These are phyloP conservation scores for Boulengeromyrus knoepffleri DNA, from an alignment of 2,113 vertebrate species.

Conservation along the genomic window DNA sequence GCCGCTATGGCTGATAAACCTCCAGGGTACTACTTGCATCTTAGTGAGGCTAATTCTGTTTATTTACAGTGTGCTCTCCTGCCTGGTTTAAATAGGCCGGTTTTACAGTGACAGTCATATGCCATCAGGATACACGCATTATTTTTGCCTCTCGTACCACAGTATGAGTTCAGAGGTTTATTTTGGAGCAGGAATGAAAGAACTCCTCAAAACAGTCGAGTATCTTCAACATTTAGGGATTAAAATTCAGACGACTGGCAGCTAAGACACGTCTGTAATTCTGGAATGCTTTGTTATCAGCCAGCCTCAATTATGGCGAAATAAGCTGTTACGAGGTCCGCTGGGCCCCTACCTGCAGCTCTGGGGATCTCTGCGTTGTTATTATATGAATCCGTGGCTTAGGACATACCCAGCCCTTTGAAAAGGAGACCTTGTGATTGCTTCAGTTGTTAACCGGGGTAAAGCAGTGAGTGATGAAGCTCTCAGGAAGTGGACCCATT, in stretches of 20 bases:
- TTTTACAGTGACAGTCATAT: background rate
- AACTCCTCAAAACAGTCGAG: background rate
- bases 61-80: background rate
- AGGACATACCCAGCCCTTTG: background rate
- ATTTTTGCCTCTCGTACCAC: background rate
- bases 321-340: background rate
- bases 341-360: background rate
- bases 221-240: background rate
- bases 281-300: background rate
- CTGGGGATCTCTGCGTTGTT: background rate
- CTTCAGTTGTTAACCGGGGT: background rate
- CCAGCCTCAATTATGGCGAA: background rate
- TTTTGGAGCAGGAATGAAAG: background rate
- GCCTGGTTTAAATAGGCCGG: slow-evolving; percentile 11
- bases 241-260: background rate
- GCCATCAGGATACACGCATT: background rate
- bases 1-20: background rate
- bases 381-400: background rate
- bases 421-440: background rate
- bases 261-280: background rate
- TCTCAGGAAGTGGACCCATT: background rate
- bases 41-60: background rate
- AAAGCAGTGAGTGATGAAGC: background rate
- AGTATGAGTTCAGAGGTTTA: background rate
- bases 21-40: background rate